Evolutionary conservation across 2,113 vertebrate species (phyloP), one percentile per base, ranked within the genome.

Genomic region (Nothoprocta pentlandii): DNA sequence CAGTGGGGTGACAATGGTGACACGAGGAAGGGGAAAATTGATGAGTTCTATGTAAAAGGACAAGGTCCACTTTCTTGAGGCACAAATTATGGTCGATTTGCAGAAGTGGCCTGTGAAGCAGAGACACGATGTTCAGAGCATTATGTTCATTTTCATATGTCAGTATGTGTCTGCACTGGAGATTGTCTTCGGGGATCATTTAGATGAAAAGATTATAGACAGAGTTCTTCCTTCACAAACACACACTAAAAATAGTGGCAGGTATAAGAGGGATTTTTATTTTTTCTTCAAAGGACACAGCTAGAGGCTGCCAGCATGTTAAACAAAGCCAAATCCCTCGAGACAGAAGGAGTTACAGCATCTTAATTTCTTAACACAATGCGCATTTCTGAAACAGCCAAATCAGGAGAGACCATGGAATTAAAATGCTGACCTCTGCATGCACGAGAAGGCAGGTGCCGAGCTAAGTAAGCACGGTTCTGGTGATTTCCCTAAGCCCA

Each of bases 191-290:
- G 30, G 63, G 54, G 17, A 66, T 89, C 89, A 80, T 22, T 91
- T 92, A 25, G 0, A 46, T 19, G 80, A 56, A 58, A 74, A 74
- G 39, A 74, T 74, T 74, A 44, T n/a, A 69, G 83, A 63, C 64
- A 84, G 51, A 77, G 34, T 44, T 91, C 44, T 85, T 84, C 75
- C 41, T 87, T 89, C 54, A 79, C 58, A 96, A 94, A 59, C 47
- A 56, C 26, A 42, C 41, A n/a, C 39, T 71, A 81, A 95, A 92
- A 94, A 90, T 47, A 90, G 61, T 30, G 66, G 28, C 73, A 68
- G 42, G 34, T 81, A 89, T 1, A 0, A 87, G 44, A 53, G 12
- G 30, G 2, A 22, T 23, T 0, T 49, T 59, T 39, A 39, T 39
- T 75, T 61, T 83, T 90, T 26, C 34, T 93, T 85, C 3, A 8